phyloP scores from a whole-genome alignment of 1,140 invertebrate species.

The Neocloeon triangulifer region DNA sequence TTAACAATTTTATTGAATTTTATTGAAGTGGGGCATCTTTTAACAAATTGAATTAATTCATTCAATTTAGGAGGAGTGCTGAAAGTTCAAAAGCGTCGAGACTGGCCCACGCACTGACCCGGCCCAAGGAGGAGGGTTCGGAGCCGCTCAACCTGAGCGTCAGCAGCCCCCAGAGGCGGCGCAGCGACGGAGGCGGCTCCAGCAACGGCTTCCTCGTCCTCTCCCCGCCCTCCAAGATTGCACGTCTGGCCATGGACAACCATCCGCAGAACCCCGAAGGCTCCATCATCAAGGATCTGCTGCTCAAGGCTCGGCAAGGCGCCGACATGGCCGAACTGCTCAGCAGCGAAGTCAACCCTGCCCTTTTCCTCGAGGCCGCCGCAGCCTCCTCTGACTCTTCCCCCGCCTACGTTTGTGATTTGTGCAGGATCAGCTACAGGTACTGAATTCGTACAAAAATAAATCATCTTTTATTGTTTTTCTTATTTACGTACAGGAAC shows the following conservation, averaged over 20 bases:
- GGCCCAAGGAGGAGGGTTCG: background rate
- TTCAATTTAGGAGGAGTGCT: no score
- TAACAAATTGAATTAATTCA: no score
- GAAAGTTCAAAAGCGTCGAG: background rate
- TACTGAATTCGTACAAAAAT: no score
- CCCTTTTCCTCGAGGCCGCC: no score
- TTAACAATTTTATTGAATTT: no score
- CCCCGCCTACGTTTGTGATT: background rate
- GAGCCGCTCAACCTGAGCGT: conserved; percentile 4
- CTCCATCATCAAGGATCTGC: conserved; percentile 62
- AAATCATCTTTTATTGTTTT: no score
- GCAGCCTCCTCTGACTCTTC: no score
- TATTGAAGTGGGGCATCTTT: no score
- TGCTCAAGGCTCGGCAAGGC: conserved; percentile 37
- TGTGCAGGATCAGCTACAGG: no score
- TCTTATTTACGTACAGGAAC: conserved; percentile 39
- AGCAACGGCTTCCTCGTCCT: background rate
- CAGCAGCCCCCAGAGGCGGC: background rate
- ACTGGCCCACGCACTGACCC: background rate
- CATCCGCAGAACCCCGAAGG: conserved; percentile 37
- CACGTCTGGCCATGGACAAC: no score
- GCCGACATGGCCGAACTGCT: conserved; percentile 14
- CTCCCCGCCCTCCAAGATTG: no score
- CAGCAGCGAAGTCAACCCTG: no score
- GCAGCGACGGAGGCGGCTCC: background rate